phyloP scores from a whole-genome alignment of 2,888 invertebrate species.

The Ommatoiulus sabulosus region DNA sequence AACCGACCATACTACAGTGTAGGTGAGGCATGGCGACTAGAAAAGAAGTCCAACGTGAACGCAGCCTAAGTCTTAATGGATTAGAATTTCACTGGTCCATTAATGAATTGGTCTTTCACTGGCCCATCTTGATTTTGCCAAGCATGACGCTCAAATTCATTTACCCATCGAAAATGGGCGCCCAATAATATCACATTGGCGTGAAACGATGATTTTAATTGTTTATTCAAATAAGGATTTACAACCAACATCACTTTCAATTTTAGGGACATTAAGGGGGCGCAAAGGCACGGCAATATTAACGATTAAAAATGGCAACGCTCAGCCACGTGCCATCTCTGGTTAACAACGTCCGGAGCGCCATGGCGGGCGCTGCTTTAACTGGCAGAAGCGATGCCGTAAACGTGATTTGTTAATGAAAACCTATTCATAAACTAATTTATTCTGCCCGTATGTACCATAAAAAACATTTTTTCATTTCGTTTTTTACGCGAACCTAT shows the following conservation, averaged over 20 bases:
- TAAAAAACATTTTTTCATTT: not conserved
- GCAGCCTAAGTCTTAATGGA: no score
- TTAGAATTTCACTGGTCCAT: no score
- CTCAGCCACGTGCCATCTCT: not conserved
- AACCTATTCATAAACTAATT: not conserved
- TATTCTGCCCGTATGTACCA: not conserved
- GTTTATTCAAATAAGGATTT: not conserved
- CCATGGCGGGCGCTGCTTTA: not conserved
- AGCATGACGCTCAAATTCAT: no score
- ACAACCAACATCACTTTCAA: constrained; percentile 9
- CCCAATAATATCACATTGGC: not conserved
- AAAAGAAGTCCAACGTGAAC: no score
- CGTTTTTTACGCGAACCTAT: not conserved
- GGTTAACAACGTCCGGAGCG: constrained; percentile 30
- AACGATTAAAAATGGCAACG: not conserved
- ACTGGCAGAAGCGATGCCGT: not conserved
- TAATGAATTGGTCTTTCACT: no score
- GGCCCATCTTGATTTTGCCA: no score
- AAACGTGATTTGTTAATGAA: constrained; percentile 41
- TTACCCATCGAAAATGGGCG: not conserved
- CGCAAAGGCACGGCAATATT: not conserved
- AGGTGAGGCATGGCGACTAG: no score
- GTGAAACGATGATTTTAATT: not conserved
- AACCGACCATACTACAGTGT: no score
- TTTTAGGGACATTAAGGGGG: not conserved